phyloP scores from a whole-genome alignment of 2,113 vertebrate species.

The Hypocryptadius cinnamomeus region DNA sequence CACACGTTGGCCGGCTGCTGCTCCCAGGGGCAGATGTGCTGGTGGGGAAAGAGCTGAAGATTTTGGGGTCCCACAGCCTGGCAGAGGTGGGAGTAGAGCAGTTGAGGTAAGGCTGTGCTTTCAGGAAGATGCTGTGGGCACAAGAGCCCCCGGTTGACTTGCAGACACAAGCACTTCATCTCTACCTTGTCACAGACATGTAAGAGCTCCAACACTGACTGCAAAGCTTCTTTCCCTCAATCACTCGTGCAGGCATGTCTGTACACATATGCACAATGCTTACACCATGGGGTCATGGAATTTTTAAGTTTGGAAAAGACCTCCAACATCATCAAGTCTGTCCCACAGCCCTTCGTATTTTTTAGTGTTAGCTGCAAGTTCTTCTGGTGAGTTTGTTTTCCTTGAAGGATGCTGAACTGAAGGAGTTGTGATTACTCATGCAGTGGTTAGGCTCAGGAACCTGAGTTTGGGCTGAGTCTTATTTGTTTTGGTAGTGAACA shows the following conservation, averaged over 20 bases:
- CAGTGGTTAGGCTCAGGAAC: not conserved
- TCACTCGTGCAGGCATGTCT: fast-evolving
- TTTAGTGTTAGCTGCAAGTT: not conserved
- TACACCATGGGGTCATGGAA: too few relatives aligned
- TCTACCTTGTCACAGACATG: not conserved
- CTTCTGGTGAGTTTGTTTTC: not conserved
- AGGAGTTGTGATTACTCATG: not conserved
- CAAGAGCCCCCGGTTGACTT: not conserved
- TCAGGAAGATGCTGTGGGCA: fast-evolving
- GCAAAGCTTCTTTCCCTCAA: not conserved
- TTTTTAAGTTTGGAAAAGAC: not conserved
- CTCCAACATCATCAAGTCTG: not conserved
- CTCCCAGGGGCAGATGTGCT: not conserved
- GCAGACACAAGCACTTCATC: not conserved
- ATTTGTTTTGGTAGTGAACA: not conserved
- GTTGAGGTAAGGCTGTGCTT: not conserved
- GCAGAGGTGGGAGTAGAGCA: not conserved
- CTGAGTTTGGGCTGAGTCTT: not conserved
- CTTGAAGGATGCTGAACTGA: not conserved
- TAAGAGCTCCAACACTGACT: fast-evolving
- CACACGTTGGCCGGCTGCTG: not conserved
- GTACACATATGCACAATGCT: fast-evolving
- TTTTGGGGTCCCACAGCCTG: not conserved
- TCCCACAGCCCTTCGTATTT: not conserved
- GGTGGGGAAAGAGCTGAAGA: not conserved